Conservation (phyloP, 2,113 vertebrate genomes). For the Pterocles orientalis region DNA sequence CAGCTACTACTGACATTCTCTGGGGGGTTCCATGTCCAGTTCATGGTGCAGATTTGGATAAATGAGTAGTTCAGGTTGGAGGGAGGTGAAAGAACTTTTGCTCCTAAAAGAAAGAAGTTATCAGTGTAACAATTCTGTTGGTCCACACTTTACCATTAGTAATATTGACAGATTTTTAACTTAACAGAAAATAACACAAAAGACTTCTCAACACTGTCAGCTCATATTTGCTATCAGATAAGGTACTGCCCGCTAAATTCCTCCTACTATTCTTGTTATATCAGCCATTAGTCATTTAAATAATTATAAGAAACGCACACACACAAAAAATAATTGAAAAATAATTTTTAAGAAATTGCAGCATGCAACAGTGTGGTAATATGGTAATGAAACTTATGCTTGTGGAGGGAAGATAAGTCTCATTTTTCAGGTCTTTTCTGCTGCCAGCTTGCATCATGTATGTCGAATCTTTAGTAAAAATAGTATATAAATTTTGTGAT, state of each 20-base stretch:
- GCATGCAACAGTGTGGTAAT: accelerated
- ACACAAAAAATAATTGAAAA: neutral
- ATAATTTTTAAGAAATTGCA: neutral
- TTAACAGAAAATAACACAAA: neutral
- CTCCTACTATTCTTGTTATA: neutral
- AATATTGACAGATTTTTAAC: neutral
- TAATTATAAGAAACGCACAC: neutral
- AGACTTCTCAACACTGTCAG: neutral
- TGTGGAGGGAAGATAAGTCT: accelerated
- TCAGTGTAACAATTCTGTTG: neutral
- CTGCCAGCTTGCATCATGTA: accelerated
- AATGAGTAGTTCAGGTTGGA: constrained; percentile 27
- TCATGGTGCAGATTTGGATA: constrained; percentile 38
- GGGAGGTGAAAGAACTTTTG: neutral
- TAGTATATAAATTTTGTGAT: neutral
- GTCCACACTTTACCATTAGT: neutral
- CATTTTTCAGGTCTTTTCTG: neutral
- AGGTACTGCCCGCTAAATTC: neutral
- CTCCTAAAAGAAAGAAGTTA: neutral
- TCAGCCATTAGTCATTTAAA: neutral
- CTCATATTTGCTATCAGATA: neutral
- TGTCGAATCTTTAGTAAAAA: neutral
- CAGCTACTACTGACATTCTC: neutral
- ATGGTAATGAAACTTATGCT: neutral
- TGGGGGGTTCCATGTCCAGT: constrained; percentile 10